Conservation (phyloP, 1,140 invertebrate genomes). For the Bombus superbus region DNA sequence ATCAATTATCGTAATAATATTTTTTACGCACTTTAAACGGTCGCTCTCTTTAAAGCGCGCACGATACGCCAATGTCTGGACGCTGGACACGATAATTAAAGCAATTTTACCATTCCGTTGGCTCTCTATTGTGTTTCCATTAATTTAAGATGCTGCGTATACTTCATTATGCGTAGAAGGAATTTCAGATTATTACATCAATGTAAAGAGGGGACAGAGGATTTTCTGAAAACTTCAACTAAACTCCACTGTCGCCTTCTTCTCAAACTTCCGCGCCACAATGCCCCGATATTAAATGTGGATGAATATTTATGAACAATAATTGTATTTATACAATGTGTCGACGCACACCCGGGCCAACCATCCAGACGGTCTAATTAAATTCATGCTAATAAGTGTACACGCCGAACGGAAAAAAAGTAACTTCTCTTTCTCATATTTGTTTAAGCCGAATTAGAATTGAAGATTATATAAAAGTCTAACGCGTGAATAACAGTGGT, state of each 20-base stretch:
- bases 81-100: slow-evolving; percentile 11
- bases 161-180: slow-evolving; percentile 46
- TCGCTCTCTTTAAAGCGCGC: background rate
- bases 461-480: background rate
- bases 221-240: slow-evolving; percentile 63
- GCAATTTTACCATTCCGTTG: slow-evolving; percentile 11
- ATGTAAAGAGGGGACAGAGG: slow-evolving; percentile 46
- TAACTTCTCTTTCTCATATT: background rate
- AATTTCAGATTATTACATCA: slow-evolving; percentile 60
- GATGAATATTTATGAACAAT: slow-evolving; percentile 81
- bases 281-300: slow-evolving; percentile 74
- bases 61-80: background rate
- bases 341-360: slow-evolving; percentile 52
- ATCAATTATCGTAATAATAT: slow-evolving; percentile 27
- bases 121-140: slow-evolving; percentile 49
- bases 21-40: background rate
- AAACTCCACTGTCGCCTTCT: slow-evolving; percentile 57
- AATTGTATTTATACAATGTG: slow-evolving; percentile 75
- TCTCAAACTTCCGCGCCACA: slow-evolving; percentile 56
- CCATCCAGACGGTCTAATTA: slow-evolving; percentile 68
- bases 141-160: slow-evolving; percentile 36
- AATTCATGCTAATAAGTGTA: slow-evolving; percentile 76
- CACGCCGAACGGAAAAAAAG: slow-evolving; percentile 25
- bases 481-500: background rate
- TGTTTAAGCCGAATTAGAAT: background rate